Evolutionary conservation across 2,113 vertebrate species (phyloP).

Genomic region (Fulica atra): DNA sequence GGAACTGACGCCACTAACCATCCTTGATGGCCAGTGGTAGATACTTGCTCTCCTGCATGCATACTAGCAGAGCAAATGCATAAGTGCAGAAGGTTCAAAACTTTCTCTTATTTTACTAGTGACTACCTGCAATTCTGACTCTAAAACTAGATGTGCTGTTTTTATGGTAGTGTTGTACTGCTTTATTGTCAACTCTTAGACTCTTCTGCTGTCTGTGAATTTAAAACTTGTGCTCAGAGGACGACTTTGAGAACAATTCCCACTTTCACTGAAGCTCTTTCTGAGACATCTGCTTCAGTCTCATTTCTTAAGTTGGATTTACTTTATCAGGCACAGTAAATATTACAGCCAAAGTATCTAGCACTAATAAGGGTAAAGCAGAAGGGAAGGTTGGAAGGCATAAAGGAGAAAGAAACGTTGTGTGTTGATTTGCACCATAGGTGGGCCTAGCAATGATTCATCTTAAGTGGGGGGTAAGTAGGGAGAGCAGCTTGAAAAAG

Average conservation of each 20-base stretch:
- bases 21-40: background rate
- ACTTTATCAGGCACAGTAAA: background rate
- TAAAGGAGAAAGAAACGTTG: background rate
- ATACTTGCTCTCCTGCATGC: background rate
- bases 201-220: background rate
- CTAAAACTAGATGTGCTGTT: background rate
- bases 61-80: background rate
- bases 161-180: background rate
- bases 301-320: background rate
- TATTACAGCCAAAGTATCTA: background rate
- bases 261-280: background rate
- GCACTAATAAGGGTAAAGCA: background rate
- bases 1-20: background rate
- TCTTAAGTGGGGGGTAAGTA: background rate
- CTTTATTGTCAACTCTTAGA: background rate
- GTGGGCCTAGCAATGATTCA: background rate
- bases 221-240: background rate
- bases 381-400: background rate
- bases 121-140: background rate
- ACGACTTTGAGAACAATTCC: background rate
- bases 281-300: background rate
- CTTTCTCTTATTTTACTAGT: background rate
- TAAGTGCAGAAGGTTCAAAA: background rate
- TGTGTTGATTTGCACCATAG: background rate
- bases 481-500: slow-evolving; percentile 32